Evolutionary conservation across 2,888 invertebrate genomes (phyloP).

Genomic region (Gymnosoma rotundatum): DNA sequence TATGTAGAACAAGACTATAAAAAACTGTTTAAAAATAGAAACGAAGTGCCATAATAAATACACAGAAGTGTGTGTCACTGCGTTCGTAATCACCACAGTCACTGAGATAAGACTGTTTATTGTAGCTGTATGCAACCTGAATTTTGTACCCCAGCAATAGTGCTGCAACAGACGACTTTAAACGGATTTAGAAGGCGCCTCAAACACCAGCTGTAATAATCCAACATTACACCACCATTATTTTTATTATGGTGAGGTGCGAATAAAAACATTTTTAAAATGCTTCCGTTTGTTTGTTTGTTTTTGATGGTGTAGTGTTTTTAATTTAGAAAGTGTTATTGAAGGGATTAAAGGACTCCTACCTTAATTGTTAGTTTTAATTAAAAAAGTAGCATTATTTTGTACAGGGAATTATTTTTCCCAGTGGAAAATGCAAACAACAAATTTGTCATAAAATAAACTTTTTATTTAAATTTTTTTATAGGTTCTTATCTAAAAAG

Average conservation of each 20-base stretch:
- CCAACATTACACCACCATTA: conserved; percentile 14
- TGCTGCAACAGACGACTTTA: background rate
- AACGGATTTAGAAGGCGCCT: conserved; percentile 50
- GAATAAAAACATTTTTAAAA: background rate
- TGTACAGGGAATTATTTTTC: background rate
- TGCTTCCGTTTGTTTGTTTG: background rate
- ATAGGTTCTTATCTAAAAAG: too few species aligned
- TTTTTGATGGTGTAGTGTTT: conserved; percentile 6
- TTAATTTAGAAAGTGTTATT: conserved; percentile 43
- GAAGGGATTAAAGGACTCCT: conserved; percentile 46
- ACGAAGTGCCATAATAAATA: background rate
- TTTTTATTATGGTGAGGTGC: conserved; percentile 11
- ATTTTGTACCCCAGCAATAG: background rate
- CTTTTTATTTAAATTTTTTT: background rate
- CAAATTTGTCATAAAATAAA: background rate
- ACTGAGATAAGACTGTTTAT: background rate
- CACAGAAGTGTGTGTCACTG: background rate
- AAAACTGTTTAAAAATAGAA: background rate
- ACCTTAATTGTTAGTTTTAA: conserved; percentile 1
- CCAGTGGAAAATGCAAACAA: background rate
- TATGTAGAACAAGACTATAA: background rate
- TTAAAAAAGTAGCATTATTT: background rate
- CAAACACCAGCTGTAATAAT: conserved; percentile 6
- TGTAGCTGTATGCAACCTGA: background rate
- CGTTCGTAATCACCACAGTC: background rate